Evolutionary conservation across 2,797 vertebrate genomes (phyloP), one percentile per base, ranked within the genome.

Genomic region (Coendou prehensilis): DNA sequence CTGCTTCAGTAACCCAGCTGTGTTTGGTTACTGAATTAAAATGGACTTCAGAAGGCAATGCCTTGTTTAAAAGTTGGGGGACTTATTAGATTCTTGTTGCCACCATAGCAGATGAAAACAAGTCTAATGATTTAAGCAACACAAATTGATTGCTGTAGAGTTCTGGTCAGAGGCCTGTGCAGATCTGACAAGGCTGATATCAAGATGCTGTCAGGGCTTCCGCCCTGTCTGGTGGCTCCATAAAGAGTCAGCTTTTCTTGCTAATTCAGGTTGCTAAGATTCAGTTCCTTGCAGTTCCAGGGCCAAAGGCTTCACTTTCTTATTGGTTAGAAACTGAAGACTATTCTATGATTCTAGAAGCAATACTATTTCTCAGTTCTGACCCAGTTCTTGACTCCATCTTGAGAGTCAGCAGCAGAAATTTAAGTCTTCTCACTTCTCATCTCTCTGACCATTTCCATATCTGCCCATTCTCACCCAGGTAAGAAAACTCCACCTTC

Each of bases 401-500:
- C 26, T 75, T 4, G 14, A 75, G 45, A 89, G 26, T 52, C 54
- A 83, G n/a, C 1, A 69, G 0, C 14, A 61, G 6, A 56, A 30
- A 4, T 8, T n/a, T 52, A 54, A 37, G 6, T 47, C 30, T 83
- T 18, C 69, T 50, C 18, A 63, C 6, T 30, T 9, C 9, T 10
- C 41, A 71, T 17, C 4, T 30, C 9, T 61, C 52, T 41, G 30
- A 26, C 0, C 41, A 64, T 6, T 26, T 26, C 52, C 0, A 5
- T 15, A 18, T n/a, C 47, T 30, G 5, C 3, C 1, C 30, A 18
- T 2, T 41, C 8, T n/a, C 10, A 45, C 2, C 0, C 26, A 86
- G 26, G 1, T 14, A 56, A 13, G 13, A 56, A 78, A 26, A 2
- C 2, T 75, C 18, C 4, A 81, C 4, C 5, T 6, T 50, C 33